Evolutionary conservation across 2,888 invertebrate species (phyloP).

Genomic region (Amphiduros pacificus): DNA sequence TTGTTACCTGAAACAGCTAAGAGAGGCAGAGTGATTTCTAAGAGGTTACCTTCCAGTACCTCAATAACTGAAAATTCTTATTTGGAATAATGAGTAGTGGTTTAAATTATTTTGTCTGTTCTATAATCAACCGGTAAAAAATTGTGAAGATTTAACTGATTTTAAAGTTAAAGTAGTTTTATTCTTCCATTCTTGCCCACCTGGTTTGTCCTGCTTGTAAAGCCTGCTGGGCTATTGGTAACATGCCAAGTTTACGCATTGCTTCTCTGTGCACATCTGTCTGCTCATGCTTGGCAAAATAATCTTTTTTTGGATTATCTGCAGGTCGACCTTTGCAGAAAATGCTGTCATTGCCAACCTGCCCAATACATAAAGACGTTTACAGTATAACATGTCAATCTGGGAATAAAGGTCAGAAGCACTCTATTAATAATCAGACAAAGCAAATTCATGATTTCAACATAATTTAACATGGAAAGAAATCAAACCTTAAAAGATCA

Average conservation of each 20-base stretch:
- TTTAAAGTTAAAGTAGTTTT: background rate
- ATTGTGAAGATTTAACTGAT: background rate
- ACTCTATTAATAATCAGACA: too few relatives aligned
- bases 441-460: background rate
- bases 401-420: too few relatives aligned
- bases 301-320: background rate
- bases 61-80: too few relatives aligned
- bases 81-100: too few relatives aligned
- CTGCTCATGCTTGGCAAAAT: conserved; percentile 3
- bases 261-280: background rate
- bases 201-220: background rate
- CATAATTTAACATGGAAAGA: background rate
- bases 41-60: too few relatives aligned
- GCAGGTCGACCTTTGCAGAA: background rate
- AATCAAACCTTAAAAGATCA: background rate
- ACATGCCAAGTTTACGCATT: background rate
- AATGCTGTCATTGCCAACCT: background rate
- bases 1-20: too few relatives aligned
- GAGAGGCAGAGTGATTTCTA: too few relatives aligned
- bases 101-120: too few relatives aligned
- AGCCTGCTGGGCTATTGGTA: background rate
- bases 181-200: background rate
- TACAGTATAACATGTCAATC: too few relatives aligned
- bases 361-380: too few relatives aligned
- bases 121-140: too few relatives aligned